Evolutionary conservation across 2,797 vertebrate species (phyloP).

Genomic region (Sibirionetta formosa): DNA sequence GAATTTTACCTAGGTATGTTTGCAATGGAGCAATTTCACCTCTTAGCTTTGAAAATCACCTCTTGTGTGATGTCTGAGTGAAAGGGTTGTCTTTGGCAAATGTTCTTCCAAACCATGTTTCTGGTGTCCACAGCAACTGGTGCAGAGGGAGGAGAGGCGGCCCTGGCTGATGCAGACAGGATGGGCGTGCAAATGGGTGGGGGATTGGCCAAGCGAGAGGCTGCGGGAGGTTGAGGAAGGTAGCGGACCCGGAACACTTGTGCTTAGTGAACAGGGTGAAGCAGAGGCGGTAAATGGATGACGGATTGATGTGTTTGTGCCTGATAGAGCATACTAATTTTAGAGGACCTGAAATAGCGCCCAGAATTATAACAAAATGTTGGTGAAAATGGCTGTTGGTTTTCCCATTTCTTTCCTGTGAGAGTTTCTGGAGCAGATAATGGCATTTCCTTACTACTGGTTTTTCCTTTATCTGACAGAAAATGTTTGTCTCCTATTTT

Average conservation of each 20-base stretch:
- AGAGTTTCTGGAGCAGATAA: background rate
- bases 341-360: background rate
- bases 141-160: background rate
- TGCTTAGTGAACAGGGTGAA: background rate
- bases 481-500: background rate
- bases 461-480: background rate
- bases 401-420: background rate
- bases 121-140: conserved; percentile 31
- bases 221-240: background rate
- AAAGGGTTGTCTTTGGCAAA: background rate
- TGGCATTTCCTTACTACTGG: background rate
- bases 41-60: background rate
- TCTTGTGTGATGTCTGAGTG: background rate
- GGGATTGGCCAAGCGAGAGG: background rate
- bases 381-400: background rate
- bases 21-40: background rate
- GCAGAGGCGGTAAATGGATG: background rate
- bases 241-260: background rate
- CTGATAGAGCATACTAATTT: background rate
- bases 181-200: background rate
- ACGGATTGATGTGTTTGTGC: background rate
- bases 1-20: background rate
- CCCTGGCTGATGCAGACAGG: background rate
- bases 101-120: background rate
- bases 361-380: background rate